A percentile compares a stretch with the other conserved stretches of the same genome.
phyloP scores from a whole-genome alignment of 2,113 vertebrate genomes.

The Varanus komodoensis region DNA sequence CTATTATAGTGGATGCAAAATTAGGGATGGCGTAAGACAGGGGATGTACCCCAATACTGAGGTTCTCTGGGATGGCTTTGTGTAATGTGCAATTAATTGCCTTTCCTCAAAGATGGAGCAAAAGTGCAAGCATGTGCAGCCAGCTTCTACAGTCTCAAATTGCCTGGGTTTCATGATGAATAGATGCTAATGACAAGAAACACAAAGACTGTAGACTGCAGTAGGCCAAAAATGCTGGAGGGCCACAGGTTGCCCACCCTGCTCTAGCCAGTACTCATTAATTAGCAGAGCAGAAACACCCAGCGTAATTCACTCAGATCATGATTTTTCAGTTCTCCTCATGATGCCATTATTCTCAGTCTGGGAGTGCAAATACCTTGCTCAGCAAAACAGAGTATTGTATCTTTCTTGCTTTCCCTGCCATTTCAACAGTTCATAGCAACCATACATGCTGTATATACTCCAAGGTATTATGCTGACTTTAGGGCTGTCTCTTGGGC shows the following conservation, averaged over 20 bases:
- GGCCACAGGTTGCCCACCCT: too few species aligned
- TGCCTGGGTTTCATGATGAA: slow-evolving; percentile 17
- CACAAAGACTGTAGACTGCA: not conserved
- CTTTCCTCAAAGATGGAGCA: not conserved
- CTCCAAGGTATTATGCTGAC: not conserved
- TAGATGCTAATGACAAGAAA: not conserved
- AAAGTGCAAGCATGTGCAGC: slow-evolving; percentile 11
- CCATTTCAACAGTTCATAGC: not conserved
- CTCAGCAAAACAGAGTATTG: not conserved
- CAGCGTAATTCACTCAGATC: not conserved
- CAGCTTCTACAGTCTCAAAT: slow-evolving; percentile 13
- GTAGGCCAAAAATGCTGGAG: too few species aligned
- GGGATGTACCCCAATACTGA: not conserved
- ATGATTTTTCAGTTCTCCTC: not conserved
- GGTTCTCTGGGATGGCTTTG: too few species aligned
- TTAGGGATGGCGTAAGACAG: not conserved
- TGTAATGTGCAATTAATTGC: not conserved
- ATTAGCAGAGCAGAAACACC: slow-evolving; percentile 23
- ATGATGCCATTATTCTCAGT: not conserved
- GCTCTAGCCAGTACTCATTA: not conserved
- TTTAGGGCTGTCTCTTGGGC: too few species aligned
- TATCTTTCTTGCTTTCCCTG: not conserved
- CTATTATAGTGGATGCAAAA: not conserved
- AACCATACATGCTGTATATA: not conserved
- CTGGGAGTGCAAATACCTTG: not conserved